Evolutionary conservation across 2,113 vertebrate genomes (phyloP).

Genomic region (Silurus glanis): DNA sequence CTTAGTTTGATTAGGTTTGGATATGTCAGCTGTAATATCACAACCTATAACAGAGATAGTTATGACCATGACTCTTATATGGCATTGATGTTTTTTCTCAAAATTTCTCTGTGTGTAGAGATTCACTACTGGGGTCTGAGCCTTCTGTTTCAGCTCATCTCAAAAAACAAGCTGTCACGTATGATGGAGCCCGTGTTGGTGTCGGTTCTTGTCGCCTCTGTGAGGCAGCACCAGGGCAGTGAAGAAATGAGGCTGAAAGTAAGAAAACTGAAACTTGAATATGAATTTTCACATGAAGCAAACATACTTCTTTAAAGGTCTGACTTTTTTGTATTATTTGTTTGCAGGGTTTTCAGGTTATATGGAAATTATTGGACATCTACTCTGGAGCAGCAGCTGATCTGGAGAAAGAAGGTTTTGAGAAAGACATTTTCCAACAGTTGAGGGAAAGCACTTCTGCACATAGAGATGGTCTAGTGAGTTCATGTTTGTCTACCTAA

Average conservation of each 20-base stretch:
- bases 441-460: slow-evolving; percentile 74
- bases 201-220: slow-evolving; percentile 78
- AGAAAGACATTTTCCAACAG: slow-evolving; percentile 84
- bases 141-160: slow-evolving; percentile 80
- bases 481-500: slow-evolving; percentile 41
- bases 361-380: slow-evolving; percentile 79
- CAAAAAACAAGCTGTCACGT: slow-evolving; percentile 81
- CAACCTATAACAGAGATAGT: neutral
- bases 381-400: slow-evolving; percentile 79
- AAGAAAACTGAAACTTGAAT: neutral
- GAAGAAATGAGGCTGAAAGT: slow-evolving; percentile 82
- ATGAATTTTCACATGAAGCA: neutral
- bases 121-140: slow-evolving; percentile 87
- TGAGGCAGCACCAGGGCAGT: slow-evolving; percentile 78
- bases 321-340: neutral
- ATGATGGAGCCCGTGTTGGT: slow-evolving; percentile 82
- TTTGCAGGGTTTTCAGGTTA: slow-evolving; percentile 80
- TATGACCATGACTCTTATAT: neutral
- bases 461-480: slow-evolving; percentile 74
- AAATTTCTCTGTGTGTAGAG: slow-evolving; percentile 69
- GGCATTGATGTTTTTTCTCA: too few relatives aligned
- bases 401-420: slow-evolving; percentile 82
- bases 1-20: neutral
- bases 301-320: too few relatives aligned
- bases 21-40: neutral